Conservation (phyloP, 2,797 vertebrate species). For the Cygnus olor region DNA sequence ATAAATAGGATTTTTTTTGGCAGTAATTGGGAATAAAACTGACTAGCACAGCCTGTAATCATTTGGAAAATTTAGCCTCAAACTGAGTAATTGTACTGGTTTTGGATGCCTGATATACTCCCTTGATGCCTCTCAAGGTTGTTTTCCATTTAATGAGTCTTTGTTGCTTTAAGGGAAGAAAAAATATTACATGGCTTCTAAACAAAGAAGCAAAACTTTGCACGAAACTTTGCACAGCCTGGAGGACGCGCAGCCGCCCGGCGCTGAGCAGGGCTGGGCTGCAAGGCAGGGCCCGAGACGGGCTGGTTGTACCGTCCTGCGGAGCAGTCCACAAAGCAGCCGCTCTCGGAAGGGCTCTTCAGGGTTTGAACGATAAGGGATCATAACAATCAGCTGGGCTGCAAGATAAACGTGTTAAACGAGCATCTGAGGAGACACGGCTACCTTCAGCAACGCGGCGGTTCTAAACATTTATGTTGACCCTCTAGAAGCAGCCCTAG, state of each 20-base stretch:
- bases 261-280: neutral
- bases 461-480: neutral
- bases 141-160: neutral
- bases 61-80: conserved; percentile 22
- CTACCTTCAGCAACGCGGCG: neutral
- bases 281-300: neutral
- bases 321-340: neutral
- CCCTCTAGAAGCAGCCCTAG: neutral
- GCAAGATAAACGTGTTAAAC: neutral
- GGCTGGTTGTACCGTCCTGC: neutral
- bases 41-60: neutral
- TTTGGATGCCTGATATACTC: neutral
- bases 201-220: neutral
- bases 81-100: neutral
- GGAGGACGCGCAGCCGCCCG: neutral
- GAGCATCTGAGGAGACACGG: neutral
- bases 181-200: neutral
- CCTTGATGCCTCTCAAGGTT: neutral
- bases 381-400: neutral
- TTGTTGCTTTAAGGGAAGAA: neutral
- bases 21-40: conserved; percentile 48
- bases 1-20: neutral
- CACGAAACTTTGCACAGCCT: no score
- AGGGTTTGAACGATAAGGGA: neutral
- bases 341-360: neutral